Percentiles rank a stretch among this genome's conserved stretches.
Evolutionary conservation across 2,113 vertebrate genomes (phyloP).

Genomic region (Rhinolophus ferrumequinum): DNA sequence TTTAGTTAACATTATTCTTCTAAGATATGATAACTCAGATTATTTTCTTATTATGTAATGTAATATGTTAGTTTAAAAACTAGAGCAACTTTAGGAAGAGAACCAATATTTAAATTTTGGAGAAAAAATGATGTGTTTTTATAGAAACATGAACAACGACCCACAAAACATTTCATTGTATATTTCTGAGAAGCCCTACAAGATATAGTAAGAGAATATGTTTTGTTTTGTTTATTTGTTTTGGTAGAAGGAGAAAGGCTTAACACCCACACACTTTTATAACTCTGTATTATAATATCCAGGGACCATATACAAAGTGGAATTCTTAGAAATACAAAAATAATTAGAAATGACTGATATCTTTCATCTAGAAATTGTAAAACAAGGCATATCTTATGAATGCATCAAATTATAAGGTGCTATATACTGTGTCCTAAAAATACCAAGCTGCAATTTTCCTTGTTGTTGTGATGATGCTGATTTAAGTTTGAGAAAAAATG

Average conservation of each 20-base stretch:
- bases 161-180: neutral
- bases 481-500: neutral
- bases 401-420: neutral
- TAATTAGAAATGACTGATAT: neutral
- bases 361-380: neutral
- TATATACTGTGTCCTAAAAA: neutral
- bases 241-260: neutral
- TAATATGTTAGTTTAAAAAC: constrained; percentile 4
- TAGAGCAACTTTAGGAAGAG: neutral
- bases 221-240: neutral
- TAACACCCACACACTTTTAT: neutral
- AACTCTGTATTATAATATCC: neutral
- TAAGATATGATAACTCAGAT: neutral
- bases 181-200: neutral
- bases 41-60: neutral
- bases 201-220: neutral
- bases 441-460: neutral
- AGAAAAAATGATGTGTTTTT: neutral
- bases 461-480: neutral
- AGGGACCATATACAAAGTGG: neutral
- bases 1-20: constrained; percentile 33
- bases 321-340: neutral
- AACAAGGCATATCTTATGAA: neutral
- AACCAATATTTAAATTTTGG: neutral
- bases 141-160: neutral